Evolutionary conservation across 2,888 invertebrate genomes (phyloP).

Genomic region (Lasioglossum morio): DNA sequence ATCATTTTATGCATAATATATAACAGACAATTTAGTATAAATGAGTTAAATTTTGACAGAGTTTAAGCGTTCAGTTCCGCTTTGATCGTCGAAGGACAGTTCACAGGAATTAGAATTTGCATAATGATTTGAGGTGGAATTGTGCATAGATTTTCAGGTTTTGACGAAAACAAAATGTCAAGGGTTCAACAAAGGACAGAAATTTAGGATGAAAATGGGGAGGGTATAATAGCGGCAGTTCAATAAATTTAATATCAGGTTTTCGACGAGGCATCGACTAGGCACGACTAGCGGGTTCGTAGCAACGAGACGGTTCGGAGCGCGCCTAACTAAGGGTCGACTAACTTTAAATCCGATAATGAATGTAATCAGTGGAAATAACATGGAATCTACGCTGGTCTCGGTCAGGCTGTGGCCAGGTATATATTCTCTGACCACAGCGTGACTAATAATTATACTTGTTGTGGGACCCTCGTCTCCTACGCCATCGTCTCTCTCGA

Average conservation of each 20-base stretch:
- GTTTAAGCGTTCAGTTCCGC: background rate
- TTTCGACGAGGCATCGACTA: conserved; percentile 15
- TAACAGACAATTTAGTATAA: background rate
- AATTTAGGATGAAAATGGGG: background rate
- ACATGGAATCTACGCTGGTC: conserved; percentile 77
- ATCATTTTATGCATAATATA: background rate
- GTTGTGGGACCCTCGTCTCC: conserved; percentile 63
- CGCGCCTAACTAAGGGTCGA: conserved; percentile 70
- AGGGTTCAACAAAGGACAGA: background rate
- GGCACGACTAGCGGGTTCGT: conserved; percentile 29
- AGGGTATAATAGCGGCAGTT: conserved; percentile 42
- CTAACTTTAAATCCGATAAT: conserved; percentile 79
- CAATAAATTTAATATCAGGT: conserved; percentile 54
- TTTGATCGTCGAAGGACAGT: background rate
- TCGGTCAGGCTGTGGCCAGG: conserved; percentile 59
- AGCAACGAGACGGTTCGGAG: conserved; percentile 52
- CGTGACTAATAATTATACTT: conserved; percentile 73
- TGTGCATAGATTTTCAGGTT: background rate
- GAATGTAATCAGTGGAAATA: conserved; percentile 81
- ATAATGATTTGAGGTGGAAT: background rate
- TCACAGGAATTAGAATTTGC: background rate
- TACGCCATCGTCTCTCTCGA: conserved; percentile 53
- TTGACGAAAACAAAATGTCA: background rate
- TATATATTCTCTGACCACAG: conserved; percentile 68
- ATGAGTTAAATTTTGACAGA: background rate